These are phyloP conservation scores for Harlomillsia oculata DNA, from an alignment of 1,140 invertebrate species.

Conservation along the genomic window DNA sequence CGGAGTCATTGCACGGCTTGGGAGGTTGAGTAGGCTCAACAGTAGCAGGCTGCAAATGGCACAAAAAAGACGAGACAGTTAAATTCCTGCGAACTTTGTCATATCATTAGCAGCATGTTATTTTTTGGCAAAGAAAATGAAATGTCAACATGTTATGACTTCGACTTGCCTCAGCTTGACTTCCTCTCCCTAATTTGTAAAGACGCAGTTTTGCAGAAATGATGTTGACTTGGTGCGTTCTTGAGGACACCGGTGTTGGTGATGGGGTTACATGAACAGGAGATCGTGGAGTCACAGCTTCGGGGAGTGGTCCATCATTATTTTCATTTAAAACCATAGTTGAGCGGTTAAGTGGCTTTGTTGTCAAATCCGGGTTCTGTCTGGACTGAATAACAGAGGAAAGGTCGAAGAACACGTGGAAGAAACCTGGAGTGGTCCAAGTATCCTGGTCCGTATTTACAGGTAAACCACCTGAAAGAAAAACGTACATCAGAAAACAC, in stretches of 20 bases:
- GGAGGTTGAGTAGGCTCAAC: neutral
- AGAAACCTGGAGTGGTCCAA: slow-evolving; percentile 23
- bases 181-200: slow-evolving; percentile 40
- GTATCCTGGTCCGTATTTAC: slow-evolving; percentile 11
- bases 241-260: neutral
- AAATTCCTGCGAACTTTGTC: no score
- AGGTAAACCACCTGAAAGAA: slow-evolving; percentile 18
- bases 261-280: neutral
- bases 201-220: slow-evolving; percentile 48
- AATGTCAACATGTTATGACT: no score
- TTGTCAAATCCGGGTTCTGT: neutral
- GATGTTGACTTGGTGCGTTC: slow-evolving; percentile 37
- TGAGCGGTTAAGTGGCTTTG: neutral
- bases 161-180: slow-evolving; percentile 17
- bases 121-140: no score
- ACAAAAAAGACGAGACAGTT: no score
- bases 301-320: neutral
- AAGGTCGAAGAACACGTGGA: slow-evolving; percentile 30
- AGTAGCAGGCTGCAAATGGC: slow-evolving; percentile 1
- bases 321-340: neutral
- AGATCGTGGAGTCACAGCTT: neutral
- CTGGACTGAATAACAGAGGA: neutral
- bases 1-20: slow-evolving; percentile 28
- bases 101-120: no score
- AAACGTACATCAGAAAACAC: no score